Evolutionary conservation across 2,888 invertebrate genomes (phyloP).

Genomic region (Tethea ocularis): DNA sequence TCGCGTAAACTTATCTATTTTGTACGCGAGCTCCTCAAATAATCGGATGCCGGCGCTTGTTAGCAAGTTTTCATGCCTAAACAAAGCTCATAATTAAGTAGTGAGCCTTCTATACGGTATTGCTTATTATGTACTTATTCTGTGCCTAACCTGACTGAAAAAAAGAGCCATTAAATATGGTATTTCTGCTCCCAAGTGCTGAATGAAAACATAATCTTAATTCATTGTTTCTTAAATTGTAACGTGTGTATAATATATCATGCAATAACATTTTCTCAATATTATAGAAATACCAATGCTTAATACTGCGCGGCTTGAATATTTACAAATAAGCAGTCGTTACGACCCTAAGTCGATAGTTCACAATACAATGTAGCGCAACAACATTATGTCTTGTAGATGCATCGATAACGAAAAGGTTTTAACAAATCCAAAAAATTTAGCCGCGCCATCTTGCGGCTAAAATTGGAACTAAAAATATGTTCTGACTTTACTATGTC

Average conservation of each 20-base stretch:
- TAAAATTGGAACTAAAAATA: background rate
- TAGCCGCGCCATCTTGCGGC: background rate
- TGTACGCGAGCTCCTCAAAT: too few species aligned
- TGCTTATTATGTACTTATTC: too few species aligned
- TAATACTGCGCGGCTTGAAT: slow-evolving; percentile 4
- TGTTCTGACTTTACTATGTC: background rate
- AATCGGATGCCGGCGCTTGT: too few species aligned
- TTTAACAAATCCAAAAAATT: too few species aligned
- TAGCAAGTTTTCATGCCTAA: too few species aligned
- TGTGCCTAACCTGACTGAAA: too few species aligned
- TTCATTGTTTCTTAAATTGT: background rate
- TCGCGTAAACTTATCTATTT: too few species aligned
- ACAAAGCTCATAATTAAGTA: too few species aligned
- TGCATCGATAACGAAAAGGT: background rate
- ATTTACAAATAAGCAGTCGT: slow-evolving; percentile 2
- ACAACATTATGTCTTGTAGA: background rate
- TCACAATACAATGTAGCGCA: background rate
- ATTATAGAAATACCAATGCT: background rate
- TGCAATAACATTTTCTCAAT: background rate
- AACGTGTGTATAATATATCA: background rate
- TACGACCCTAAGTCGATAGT: background rate
- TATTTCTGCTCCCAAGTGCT: too few species aligned
- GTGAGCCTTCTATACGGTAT: too few species aligned
- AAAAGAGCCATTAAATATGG: too few species aligned
- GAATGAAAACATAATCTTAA: too few species aligned